phyloP scores from a whole-genome alignment of 2,888 invertebrate genomes.

The Lepidonotus clava region DNA sequence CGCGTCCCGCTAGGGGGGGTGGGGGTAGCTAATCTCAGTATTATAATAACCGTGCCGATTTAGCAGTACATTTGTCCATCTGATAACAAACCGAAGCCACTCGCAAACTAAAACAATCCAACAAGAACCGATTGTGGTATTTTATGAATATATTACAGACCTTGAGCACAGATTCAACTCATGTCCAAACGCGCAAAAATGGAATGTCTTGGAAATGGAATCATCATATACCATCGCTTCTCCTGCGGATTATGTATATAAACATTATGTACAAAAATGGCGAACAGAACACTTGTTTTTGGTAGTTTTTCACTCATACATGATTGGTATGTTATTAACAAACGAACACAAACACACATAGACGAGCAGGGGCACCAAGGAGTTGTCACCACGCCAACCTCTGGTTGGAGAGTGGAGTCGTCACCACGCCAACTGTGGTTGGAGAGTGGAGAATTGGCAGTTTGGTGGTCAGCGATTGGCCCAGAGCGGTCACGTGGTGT shows the following conservation, averaged over 20 bases:
- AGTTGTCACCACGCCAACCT: constrained; percentile 6
- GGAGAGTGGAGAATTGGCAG: constrained; percentile 40
- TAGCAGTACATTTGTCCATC: constrained; percentile 15
- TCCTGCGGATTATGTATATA: constrained; percentile 39
- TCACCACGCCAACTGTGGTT: constrained; percentile 1
- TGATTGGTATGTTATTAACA: constrained; percentile 36
- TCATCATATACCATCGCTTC: too few species aligned
- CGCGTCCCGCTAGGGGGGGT: background rate
- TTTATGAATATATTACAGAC: constrained; percentile 18
- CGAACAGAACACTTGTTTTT: background rate
- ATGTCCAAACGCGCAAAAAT: constrained; percentile 46
- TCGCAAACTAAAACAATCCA: constrained; percentile 9
- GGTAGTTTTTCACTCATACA: constrained; percentile 38
- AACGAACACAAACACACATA: constrained; percentile 6
- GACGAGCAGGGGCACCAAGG: background rate
- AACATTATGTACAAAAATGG: constrained; percentile 52
- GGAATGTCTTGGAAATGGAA: constrained; percentile 49
- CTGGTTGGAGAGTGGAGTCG: constrained; percentile 26
- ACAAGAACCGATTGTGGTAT: background rate
- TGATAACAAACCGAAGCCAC: constrained; percentile 28
- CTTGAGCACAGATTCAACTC: constrained; percentile 41
- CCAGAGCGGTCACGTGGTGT: constrained; percentile 39
- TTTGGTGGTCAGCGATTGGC: constrained; percentile 26
- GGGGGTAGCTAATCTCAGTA: constrained; percentile 9
- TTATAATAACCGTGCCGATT: constrained; percentile 24